phyloP scores from a whole-genome alignment of 2,113 vertebrate species.

The Otus sunia region DNA sequence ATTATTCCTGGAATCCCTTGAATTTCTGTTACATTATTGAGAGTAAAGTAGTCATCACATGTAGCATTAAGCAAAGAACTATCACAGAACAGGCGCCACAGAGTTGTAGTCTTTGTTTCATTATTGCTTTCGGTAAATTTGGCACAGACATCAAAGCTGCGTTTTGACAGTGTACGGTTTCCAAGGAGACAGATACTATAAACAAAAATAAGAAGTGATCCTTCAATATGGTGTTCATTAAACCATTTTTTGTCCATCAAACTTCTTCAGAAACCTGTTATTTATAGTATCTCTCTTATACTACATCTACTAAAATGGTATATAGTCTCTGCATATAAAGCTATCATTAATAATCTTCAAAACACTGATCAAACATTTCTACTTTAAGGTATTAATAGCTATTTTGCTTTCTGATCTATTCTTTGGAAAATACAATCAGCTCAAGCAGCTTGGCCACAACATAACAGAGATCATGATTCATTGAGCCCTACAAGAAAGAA shows the following conservation, averaged over 20 bases:
- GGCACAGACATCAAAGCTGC: conserved; percentile 80
- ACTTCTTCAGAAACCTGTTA: neutral
- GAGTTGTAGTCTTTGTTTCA: conserved; percentile 72
- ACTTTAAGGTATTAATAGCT: neutral
- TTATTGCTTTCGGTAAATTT: conserved; percentile 78
- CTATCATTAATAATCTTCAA: neutral
- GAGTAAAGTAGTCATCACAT: conserved; percentile 84
- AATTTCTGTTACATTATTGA: conserved; percentile 85
- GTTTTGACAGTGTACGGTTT: conserved; percentile 87
- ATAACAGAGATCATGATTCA: neutral
- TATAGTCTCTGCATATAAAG: neutral
- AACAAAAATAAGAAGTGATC: neutral
- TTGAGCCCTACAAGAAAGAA: neutral
- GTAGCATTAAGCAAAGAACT: conserved; percentile 71
- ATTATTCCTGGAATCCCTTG: conserved; percentile 91
- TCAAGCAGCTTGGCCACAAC: neutral
- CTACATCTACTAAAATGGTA: neutral
- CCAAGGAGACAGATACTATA: conserved; percentile 90
- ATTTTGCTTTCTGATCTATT: neutral
- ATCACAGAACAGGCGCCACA: conserved; percentile 88
- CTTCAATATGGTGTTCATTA: neutral
- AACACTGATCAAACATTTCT: neutral
- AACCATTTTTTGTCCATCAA: neutral
- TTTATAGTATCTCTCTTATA: neutral
- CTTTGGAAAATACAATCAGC: neutral